A percentile compares a stretch with the other conserved stretches of the same genome.
Evolutionary conservation across 2,888 invertebrate genomes (phyloP).

Genomic region (Leptopilina syphax): DNA sequence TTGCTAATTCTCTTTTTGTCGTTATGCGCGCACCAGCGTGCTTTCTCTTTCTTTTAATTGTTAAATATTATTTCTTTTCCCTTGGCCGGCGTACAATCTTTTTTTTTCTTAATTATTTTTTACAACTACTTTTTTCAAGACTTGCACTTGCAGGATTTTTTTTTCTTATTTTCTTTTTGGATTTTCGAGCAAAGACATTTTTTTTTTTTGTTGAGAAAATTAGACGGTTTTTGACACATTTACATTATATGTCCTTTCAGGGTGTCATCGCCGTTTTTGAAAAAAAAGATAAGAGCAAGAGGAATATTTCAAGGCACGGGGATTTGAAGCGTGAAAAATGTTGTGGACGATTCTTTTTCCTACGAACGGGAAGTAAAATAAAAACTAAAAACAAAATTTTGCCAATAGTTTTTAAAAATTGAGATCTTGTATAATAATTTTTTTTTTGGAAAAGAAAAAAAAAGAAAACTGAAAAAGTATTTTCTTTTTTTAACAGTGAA

Average conservation of each 20-base stretch:
- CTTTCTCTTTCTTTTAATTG: constrained; percentile 21
- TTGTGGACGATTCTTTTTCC: constrained; percentile 8
- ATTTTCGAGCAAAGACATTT: neutral
- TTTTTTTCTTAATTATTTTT: neutral
- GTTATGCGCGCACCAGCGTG: constrained; percentile 28
- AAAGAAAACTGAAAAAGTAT: neutral
- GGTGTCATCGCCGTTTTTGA: neutral
- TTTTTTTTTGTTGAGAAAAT: neutral
- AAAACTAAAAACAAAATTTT: neutral
- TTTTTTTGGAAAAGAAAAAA: neutral
- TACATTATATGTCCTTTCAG: neutral
- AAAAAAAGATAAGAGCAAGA: neutral
- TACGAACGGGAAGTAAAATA: constrained; percentile 1
- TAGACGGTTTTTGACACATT: constrained; percentile 6
- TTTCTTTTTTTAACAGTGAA: neutral
- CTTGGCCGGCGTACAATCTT: neutral
- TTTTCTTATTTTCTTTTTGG: neutral
- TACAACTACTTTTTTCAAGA: constrained; percentile 16
- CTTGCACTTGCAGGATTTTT: neutral
- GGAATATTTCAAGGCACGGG: constrained; percentile 36
- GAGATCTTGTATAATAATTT: neutral
- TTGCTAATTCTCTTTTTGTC: constrained; percentile 33
- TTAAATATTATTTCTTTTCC: constrained; percentile 8
- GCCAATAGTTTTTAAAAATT: neutral
- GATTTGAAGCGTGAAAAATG: constrained; percentile 34